These are phyloP conservation scores for Venustaconcha ellipsiformis DNA, from an alignment of 1,140 invertebrate genomes.

Conservation along the genomic window DNA sequence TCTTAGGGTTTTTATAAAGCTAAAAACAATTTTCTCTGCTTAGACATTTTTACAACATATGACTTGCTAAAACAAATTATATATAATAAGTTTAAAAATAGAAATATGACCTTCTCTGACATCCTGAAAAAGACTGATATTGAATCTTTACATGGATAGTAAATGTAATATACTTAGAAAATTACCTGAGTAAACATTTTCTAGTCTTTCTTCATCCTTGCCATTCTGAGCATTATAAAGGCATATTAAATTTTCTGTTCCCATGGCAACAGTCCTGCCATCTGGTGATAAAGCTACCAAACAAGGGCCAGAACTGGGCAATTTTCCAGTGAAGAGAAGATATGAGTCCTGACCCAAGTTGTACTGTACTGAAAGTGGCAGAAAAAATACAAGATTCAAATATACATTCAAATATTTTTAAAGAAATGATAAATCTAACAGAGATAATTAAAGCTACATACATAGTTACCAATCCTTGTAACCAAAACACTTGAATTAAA, in stretches of 20 bases:
- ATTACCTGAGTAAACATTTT: conserved; percentile 74
- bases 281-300: conserved; percentile 81
- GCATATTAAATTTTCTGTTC: conserved; percentile 75
- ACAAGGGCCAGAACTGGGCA: conserved; percentile 47
- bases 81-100: no score
- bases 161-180: no score
- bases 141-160: no score
- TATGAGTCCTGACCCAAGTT: conserved; percentile 82
- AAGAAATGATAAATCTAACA: neutral
- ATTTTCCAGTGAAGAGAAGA: conserved; percentile 75
- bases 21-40: no score
- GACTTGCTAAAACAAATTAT: no score
- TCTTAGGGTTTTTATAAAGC: no score
- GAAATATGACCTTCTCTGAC: no score
- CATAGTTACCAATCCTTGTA: no score
- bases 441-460: no score
- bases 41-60: no score
- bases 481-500: no score
- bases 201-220: conserved; percentile 76
- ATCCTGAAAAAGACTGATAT: no score
- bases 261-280: conserved; percentile 80
- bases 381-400: neutral
- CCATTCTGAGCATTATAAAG: conserved; percentile 77
- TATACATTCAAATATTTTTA: neutral
- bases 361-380: conserved; percentile 79